A percentile compares a stretch with the other conserved stretches of the same genome.
Evolutionary conservation across 2,888 invertebrate species (phyloP).

Genomic region (Psylliodes chrysocephalus): DNA sequence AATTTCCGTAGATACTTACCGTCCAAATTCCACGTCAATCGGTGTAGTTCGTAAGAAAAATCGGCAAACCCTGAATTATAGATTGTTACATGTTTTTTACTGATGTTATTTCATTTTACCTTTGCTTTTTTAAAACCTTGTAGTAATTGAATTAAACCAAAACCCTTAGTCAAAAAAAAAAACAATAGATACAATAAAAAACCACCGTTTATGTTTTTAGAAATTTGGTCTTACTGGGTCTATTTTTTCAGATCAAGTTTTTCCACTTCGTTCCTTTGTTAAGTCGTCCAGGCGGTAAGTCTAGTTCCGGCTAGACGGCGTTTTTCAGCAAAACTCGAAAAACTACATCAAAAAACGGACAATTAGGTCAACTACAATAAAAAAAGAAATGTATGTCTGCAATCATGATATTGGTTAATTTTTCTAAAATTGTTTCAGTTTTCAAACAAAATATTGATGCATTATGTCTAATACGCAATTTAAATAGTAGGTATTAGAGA

Average conservation of each 20-base stretch:
- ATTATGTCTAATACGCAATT: no score
- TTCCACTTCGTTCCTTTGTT: constrained; percentile 69
- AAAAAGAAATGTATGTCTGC: constrained; percentile 33
- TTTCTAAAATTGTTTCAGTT: not conserved
- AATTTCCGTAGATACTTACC: no score
- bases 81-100: no score
- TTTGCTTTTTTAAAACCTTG: constrained; percentile 16
- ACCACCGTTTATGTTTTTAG: constrained; percentile 34
- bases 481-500: not conserved
- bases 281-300: constrained; percentile 75
- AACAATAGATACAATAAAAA: constrained; percentile 18
- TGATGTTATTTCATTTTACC: not conserved
- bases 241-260: constrained; percentile 80
- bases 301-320: constrained; percentile 68
- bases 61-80: no score
- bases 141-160: constrained; percentile 16
- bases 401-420: constrained; percentile 33
- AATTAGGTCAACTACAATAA: constrained; percentile 27
- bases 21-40: no score
- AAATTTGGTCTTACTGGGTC: constrained; percentile 73
- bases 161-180: constrained; percentile 15
- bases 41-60: no score
- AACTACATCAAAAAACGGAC: constrained; percentile 36
- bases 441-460: no score
- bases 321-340: constrained; percentile 54